Base-by-base conservation (phyloP, 2,113 vertebrate species). In the Pycnonotus jocosus region DNA sequence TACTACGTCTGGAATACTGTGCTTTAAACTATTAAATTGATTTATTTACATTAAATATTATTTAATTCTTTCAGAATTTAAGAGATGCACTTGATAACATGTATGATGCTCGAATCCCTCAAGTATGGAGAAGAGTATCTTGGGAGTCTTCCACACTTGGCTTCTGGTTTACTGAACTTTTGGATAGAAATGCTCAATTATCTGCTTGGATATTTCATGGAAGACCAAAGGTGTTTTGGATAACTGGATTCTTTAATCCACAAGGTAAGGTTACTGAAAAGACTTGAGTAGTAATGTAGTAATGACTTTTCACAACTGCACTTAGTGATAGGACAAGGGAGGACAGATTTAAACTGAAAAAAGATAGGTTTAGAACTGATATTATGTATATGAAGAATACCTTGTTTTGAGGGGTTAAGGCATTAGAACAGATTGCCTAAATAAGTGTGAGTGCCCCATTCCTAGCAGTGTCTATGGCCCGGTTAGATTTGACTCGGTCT, bases 171-270 rank as follows among this genome's bases (percentile, higher is more conserved):
- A 98, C 98, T 33, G 98, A 98, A 56, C 96, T 98, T 82, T 53
- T 98, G 70, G 98, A 98, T 30, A 98, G 98, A 95, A 98, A 98
- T 62, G 33, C 60, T 44, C 98, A 98, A 12, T 98, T 98, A 79
- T 94, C 96, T n/a, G 30, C 64, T 16, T 98, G 98, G 98, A 97
- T 98, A 96, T 98, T 91, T 96, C 96, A 98, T 56, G 97, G 98
- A 66, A 97, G 98, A 66, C 98, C 98, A 78, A 97, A 93, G 40
- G 97, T 96, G 8, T 98, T 98, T 94, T 98, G 98, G 98, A 98
- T 98, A 95, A 98, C 98, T 7, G 98, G 98, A 65, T 98, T 98
- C 95, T 98, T 98, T 93, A 98, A 98, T 72, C 98, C 98, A 22
- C 98, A 98, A 97, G 98, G 98, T 98, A 96, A 76, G 15, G 3